Base-by-base conservation (phyloP, 1,140 invertebrate species). In the Prorops nasuta region DNA sequence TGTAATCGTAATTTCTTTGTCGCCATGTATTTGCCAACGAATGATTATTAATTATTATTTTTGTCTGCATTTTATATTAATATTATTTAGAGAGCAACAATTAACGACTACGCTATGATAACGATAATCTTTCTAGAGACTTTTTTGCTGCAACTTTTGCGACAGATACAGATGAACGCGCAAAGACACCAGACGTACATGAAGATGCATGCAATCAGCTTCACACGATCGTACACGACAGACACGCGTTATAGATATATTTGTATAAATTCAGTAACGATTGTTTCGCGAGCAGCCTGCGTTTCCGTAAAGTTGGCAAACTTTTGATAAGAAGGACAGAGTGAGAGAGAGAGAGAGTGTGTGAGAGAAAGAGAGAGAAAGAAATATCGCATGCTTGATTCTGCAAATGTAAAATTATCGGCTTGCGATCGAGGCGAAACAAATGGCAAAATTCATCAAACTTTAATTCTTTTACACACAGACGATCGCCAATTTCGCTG, bases 21-120 rank as follows among this genome's bases (percentile, higher is more conserved):
- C 70, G 73, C 74, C 74, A 75, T 76, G 70, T 74, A 76, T 77
- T 74, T 75, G 71, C 71, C 72, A 77, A 76, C 72, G 69, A 75
- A 76, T 56, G 67, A 71, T 68, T 56, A 63, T 64, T 61, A 54
- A 49, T 59, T 58, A 56, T 57, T 61, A 31, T 49, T 54, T 56
- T 24, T 64, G 54, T 71, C 62, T 68, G 55, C 65, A 75, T 70
- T 73, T 71, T 66, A 71, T 71, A 69, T 67, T 59, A 70, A 64
- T 71, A 71, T 73, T 72, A 70, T 69, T 73, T 72, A 71, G 69
- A 68, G 52, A 67, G 52, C 59, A 65, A 61, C 60, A 65, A 72
- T 69, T 72, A 68, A 72, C 50, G 55, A 69, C 41, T 69, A 67
- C 51, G 53, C 53, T 64, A 72, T 63, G 60, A 66, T 67, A 66